Conservation (phyloP, 35 echinoderm and acorn worm genomes). For the Diadema setosum region DNA sequence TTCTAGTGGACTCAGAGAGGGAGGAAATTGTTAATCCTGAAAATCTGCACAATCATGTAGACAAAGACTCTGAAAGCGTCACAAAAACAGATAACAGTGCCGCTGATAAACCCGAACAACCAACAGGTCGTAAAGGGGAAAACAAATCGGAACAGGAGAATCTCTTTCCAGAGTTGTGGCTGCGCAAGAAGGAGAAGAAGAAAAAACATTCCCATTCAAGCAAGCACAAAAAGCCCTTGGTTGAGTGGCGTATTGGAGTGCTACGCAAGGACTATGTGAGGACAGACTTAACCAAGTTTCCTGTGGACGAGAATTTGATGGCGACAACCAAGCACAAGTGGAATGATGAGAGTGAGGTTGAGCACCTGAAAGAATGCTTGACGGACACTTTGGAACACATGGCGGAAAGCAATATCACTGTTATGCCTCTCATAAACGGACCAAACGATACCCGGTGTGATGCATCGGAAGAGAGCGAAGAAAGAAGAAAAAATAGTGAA, state of each 20-base stretch:
- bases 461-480: too few relatives aligned
- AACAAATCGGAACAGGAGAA: conserved; percentile 15
- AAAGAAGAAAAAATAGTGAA: too few relatives aligned
- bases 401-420: too few relatives aligned
- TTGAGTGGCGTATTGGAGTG: not conserved
- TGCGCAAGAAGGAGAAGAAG: not conserved
- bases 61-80: too few relatives aligned
- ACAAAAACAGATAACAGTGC: not conserved
- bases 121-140: not conserved
- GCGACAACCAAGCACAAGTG: conserved; percentile 15
- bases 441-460: too few relatives aligned
- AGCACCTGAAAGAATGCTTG: conserved; percentile 3
- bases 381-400: not conserved
- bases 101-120: too few relatives aligned
- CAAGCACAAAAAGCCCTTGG: not conserved
- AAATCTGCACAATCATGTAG: too few relatives aligned
- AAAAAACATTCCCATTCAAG: not conserved
- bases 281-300: conserved; percentile 6
- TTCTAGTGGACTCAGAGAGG: not conserved
- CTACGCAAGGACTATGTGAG: not conserved
- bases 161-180: not conserved
- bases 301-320: conserved; percentile 3
- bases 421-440: too few relatives aligned
- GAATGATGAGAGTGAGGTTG: conserved; percentile 10
- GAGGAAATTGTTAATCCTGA: not conserved